Conservation (phyloP, 1,140 invertebrate genomes). For the Lepidostoma basale region DNA sequence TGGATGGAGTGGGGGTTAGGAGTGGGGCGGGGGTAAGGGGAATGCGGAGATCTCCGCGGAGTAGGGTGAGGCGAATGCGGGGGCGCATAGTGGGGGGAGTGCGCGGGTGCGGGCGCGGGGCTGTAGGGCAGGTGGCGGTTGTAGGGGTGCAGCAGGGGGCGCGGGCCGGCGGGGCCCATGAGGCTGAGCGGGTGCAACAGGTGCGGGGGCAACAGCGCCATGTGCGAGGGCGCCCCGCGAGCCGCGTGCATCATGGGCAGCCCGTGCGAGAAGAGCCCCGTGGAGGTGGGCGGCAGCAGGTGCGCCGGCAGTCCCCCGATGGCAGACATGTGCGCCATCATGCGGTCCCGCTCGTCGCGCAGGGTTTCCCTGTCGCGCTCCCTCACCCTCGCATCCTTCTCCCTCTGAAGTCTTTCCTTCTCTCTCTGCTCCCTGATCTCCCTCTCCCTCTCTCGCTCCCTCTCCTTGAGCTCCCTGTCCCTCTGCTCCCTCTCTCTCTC, state of each 20-base stretch:
- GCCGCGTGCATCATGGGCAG: constrained; percentile 45
- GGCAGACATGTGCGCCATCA: constrained; percentile 32
- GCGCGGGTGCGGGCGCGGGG: constrained; percentile 35
- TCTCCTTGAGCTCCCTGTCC: constrained; percentile 37
- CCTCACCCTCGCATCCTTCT: constrained; percentile 49
- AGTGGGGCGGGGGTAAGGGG: constrained; percentile 35
- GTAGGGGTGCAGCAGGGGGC: constrained; percentile 25
- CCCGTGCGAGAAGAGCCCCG: constrained; percentile 36
- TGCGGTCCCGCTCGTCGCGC: constrained; percentile 48
- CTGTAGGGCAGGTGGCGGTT: constrained; percentile 37
- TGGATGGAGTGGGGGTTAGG: constrained; percentile 42
- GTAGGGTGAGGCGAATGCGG: constrained; percentile 39
- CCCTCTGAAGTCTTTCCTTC: constrained; percentile 48
- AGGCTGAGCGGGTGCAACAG: constrained; percentile 50
- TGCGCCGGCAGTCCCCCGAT: constrained; percentile 33
- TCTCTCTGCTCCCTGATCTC: constrained; percentile 55
- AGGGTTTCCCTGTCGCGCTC: constrained; percentile 45
- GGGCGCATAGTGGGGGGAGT: constrained; percentile 40
- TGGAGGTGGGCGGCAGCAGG: constrained; percentile 39
- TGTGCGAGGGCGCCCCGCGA: constrained; percentile 47
- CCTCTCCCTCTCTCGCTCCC: constrained; percentile 49
- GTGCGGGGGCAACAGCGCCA: constrained; percentile 48
- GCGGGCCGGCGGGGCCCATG: too few species aligned
- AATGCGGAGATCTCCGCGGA: constrained; percentile 39
- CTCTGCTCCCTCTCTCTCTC: constrained; percentile 50